Conservation (phyloP, 2,113 vertebrate species). For the Malaclemys terrapin region DNA sequence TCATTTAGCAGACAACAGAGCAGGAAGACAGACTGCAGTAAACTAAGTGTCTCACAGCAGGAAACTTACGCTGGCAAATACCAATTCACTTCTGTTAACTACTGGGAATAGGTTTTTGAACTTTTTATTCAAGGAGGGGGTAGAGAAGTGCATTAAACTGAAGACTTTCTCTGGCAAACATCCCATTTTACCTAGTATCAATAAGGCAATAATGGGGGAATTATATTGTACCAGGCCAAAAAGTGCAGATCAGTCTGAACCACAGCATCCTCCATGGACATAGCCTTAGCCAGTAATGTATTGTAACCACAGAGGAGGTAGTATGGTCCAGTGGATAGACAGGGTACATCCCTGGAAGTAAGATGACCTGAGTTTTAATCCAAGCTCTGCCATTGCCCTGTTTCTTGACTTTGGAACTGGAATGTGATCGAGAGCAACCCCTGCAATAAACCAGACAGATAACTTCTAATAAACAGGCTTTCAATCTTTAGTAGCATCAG, state of each 20-base stretch:
- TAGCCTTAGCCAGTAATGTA: background rate
- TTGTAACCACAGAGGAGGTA: background rate
- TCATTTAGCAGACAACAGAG: background rate
- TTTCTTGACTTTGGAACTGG: background rate
- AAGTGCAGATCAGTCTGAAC: background rate
- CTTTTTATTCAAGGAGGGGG: background rate
- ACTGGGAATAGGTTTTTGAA: background rate
- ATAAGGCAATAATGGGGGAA: background rate
- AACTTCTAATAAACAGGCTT: background rate
- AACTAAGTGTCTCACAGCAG: background rate
- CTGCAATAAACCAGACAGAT: accelerated
- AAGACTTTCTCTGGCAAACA: background rate
- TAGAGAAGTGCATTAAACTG: background rate
- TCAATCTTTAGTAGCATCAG: background rate
- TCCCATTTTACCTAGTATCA: background rate
- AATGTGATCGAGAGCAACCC: accelerated
- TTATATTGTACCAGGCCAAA: background rate
- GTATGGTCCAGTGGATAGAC: background rate
- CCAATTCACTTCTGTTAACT: background rate
- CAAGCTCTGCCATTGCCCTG: background rate
- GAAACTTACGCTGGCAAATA: background rate
- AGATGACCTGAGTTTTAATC: background rate
- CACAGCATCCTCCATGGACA: no score
- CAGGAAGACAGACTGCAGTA: background rate
- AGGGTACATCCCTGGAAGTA: background rate